Evolutionary conservation across 2,888 invertebrate genomes (phyloP).

Genomic region (Chrysotoxum bicinctum): DNA sequence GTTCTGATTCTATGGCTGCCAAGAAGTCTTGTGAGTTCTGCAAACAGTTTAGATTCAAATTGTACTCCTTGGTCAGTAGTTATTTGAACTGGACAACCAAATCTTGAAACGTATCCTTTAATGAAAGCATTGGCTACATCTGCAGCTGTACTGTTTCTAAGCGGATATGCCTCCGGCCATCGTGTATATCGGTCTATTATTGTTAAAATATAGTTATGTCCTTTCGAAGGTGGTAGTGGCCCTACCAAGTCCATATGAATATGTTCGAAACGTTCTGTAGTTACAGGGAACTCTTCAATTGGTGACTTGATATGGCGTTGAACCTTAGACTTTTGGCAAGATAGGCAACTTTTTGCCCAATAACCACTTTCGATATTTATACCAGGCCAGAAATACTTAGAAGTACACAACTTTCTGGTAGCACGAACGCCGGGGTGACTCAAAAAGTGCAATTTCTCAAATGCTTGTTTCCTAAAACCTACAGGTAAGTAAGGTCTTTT

Average conservation of each 20-base stretch:
- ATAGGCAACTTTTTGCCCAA: conserved; percentile 6
- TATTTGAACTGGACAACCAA: not conserved
- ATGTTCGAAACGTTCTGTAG: not conserved
- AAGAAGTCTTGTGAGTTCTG: not conserved
- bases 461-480: not conserved
- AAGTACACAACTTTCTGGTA: conserved; percentile 2
- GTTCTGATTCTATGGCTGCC: not conserved
- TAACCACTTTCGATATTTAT: not conserved
- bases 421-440: not conserved
- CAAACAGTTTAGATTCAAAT: not conserved
- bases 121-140: conserved; percentile 6
- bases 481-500: too few species aligned
- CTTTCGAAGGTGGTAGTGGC: too few species aligned
- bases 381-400: too few species aligned
- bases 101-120: not conserved
- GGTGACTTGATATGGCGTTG: not conserved
- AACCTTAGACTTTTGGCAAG: not conserved
- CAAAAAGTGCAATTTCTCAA: not conserved
- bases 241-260: conserved; percentile 2
- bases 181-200: not conserved
- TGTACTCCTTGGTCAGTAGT: not conserved
- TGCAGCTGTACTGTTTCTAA: not conserved
- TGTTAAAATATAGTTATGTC: too few species aligned
- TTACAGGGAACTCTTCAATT: not conserved
- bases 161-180: conserved; percentile 8